Base-by-base conservation (phyloP, 2,888 invertebrate genomes). In the Sinohyriopsis cumingii region DNA sequence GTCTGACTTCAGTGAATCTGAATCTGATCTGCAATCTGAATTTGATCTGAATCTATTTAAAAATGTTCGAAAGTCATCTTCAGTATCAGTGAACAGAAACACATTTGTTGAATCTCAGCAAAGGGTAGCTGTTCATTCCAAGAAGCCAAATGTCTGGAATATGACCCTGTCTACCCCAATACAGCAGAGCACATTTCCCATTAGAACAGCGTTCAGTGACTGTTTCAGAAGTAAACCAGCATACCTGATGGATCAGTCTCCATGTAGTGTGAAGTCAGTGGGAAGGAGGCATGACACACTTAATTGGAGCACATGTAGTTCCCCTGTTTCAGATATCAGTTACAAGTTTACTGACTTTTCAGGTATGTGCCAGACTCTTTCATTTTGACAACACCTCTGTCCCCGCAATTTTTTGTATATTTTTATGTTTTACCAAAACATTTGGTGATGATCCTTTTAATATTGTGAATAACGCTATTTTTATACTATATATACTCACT, bases 1-100 rank as follows among this genome's bases (percentile, higher is more conserved):
- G 2, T 45, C 45, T 45, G 45, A 45, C 45, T 45, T 45, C 3
- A 45, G 24, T 28, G 55, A 61, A 7, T 63, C 63, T 19, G 66
- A 71, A 55, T 61, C 64, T 66, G 68, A 68, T 68, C 59, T 72
- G 65, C 67, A 70, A 24, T 82, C 83, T 19, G 83, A 82, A 55
- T 83, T 83, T 75, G 83, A 83, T 68, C 67, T 73, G 3, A 53
- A 67, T 19, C 67, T 83, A 33, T 22, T 82, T 7, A 70, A 63
- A 60, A 68, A 68, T n/a, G 76, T 78, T 25, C 64, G 63, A 62
- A 53, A 66, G 57, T 55, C 64, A 20, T 53, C 53, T 1, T 18
- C 55, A n/a, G n/a, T 65, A n/a, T 56, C 57, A 28, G 56, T 25
- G 18, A 62, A 33, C 45, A 25, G 61, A 45, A 54, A 19, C 60